Percentiles rank a stretch among this genome's conserved stretches.
Conservation (phyloP, 2,113 vertebrate species). For the Eclectus roratus region DNA sequence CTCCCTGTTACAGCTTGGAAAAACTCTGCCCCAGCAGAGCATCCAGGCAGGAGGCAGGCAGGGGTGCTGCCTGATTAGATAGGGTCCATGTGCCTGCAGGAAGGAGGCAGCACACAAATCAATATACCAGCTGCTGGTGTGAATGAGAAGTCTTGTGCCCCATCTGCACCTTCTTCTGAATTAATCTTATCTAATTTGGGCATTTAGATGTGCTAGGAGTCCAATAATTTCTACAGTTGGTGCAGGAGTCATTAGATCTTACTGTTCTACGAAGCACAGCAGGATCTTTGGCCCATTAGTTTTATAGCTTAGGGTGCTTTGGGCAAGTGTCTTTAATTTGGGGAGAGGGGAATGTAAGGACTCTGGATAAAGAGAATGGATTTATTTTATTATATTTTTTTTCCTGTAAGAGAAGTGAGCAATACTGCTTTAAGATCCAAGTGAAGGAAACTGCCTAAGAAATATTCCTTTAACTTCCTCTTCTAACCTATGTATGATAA, state of each 20-base stretch:
- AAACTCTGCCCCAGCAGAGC: neutral
- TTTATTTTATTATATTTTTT: neutral
- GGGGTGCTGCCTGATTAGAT: neutral
- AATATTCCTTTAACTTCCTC: neutral
- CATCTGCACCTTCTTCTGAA: neutral
- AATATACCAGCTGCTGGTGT: neutral
- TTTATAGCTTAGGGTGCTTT: neutral
- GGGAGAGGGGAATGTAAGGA: neutral
- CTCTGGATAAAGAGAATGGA: neutral
- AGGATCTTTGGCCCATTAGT: neutral
- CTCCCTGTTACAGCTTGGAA: too few relatives aligned
- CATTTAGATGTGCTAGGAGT: neutral
- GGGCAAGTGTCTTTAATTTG: neutral
- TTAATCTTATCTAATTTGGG: neutral
- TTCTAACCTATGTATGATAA: neutral
- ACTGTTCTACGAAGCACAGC: neutral
- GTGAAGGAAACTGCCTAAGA: neutral
- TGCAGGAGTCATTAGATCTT: neutral
- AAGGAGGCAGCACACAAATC: neutral
- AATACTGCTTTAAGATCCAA: neutral
- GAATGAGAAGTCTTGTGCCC: neutral
- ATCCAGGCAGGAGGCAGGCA: rapidly evolving
- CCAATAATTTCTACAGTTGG: neutral
- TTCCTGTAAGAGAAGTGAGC: neutral
- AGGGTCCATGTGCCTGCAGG: too few relatives aligned